Evolutionary conservation across 1,140 invertebrate species (phyloP).

Genomic region (Augochlora pura): DNA sequence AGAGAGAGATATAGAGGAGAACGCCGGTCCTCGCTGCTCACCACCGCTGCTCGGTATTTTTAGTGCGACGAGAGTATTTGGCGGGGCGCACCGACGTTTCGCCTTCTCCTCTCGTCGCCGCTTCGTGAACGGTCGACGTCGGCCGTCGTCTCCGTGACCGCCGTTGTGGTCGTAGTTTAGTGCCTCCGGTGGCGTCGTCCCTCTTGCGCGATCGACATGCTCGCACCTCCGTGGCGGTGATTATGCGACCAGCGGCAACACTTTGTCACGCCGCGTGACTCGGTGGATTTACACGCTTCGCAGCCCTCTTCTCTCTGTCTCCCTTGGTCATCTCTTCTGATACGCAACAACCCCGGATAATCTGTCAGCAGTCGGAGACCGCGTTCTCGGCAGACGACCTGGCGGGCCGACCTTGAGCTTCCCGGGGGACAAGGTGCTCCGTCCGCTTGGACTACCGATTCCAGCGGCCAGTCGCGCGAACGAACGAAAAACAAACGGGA

Average conservation of each 20-base stretch:
- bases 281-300: not conserved
- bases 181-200: constrained; percentile 45
- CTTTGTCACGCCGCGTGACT: constrained; percentile 20
- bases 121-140: constrained; percentile 54
- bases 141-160: constrained; percentile 50
- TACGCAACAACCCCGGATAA: not conserved
- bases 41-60: constrained; percentile 72
- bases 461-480: not conserved
- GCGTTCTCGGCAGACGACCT: not conserved
- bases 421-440: not conserved
- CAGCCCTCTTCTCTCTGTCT: no score
- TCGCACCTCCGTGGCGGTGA: constrained; percentile 34
- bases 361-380: not conserved
- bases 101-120: constrained; percentile 49
- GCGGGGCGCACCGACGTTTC: constrained; percentile 66
- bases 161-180: constrained; percentile 52
- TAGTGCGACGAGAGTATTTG: constrained; percentile 76
- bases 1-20: constrained; percentile 20
- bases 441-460: not conserved
- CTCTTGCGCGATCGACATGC: constrained; percentile 55
- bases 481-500: constrained; percentile 22
- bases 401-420: constrained; percentile 34
- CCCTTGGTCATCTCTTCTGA: not conserved
- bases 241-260: constrained; percentile 42
- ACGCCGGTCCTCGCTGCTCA: constrained; percentile 51